Conservation (phyloP, 2,113 vertebrate genomes). For the Balaeniceps rex region DNA sequence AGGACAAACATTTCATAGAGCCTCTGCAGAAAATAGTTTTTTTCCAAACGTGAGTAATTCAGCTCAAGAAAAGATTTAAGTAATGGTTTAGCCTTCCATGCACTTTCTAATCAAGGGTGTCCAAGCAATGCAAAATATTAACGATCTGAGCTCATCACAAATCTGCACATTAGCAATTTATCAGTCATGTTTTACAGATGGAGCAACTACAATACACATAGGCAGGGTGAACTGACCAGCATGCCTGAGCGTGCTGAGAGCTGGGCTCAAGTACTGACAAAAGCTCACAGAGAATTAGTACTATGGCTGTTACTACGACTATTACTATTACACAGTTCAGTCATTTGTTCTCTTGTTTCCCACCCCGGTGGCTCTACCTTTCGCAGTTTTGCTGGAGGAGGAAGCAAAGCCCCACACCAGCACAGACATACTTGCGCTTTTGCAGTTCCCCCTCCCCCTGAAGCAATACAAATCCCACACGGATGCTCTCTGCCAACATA, state of each 20-base stretch:
- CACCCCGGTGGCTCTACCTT: not conserved
- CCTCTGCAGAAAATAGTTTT: slow-evolving; percentile 40
- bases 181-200: not conserved
- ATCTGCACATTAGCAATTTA: not conserved
- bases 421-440: not conserved
- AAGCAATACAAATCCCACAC: not conserved
- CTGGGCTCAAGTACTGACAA: not conserved
- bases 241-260: not conserved
- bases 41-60: not conserved
- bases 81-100: not conserved
- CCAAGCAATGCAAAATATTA: not conserved
- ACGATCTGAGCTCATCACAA: not conserved
- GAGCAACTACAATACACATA: rapidly evolving
- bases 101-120: not conserved
- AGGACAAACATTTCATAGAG: slow-evolving; percentile 68
- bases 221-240: not conserved
- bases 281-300: not conserved
- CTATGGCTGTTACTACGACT: not conserved
- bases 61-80: slow-evolving; percentile 33
- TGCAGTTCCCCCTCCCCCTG: not conserved
- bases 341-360: not conserved
- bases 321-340: not conserved
- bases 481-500: not conserved
- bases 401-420: not conserved
- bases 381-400: not conserved